Conservation (phyloP, 2,113 vertebrate genomes). For the Trochalopteron elliotii region DNA sequence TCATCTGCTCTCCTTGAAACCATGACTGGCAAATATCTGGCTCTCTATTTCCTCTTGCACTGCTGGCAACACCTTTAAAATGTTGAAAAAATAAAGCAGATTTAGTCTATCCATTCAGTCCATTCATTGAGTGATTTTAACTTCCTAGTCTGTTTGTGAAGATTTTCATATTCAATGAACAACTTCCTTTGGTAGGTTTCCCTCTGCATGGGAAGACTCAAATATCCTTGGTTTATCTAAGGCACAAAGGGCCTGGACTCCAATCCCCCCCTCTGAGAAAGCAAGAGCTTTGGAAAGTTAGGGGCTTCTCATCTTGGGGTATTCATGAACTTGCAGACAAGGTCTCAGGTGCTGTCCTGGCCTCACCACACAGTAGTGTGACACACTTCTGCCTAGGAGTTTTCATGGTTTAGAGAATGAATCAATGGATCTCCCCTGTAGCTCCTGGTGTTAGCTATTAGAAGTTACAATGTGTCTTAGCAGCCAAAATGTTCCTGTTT, state of each 20-base stretch:
- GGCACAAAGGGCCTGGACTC: background rate
- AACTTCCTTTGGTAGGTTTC: background rate
- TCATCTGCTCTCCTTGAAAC: background rate
- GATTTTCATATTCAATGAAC: background rate
- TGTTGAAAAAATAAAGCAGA: background rate
- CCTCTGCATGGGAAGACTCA: rapidly evolving
- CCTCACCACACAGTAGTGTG: background rate
- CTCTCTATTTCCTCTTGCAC: background rate
- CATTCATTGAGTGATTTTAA: background rate
- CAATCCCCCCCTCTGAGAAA: background rate
- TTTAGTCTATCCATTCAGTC: background rate
- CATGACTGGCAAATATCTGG: background rate
- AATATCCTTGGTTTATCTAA: background rate
- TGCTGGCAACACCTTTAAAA: background rate
- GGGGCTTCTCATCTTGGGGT: background rate
- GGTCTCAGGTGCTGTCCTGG: background rate
- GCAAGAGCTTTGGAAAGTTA: background rate
- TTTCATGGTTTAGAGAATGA: background rate
- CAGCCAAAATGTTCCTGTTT: background rate
- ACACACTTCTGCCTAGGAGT: background rate
- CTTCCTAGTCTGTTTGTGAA: background rate
- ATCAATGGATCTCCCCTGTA: conserved; percentile 12
- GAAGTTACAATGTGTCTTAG: background rate
- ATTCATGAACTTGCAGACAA: background rate
- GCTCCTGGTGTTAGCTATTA: background rate